These are phyloP conservation scores for Falco berigora DNA, from an alignment of 2,797 vertebrate species.

Conservation along the genomic window DNA sequence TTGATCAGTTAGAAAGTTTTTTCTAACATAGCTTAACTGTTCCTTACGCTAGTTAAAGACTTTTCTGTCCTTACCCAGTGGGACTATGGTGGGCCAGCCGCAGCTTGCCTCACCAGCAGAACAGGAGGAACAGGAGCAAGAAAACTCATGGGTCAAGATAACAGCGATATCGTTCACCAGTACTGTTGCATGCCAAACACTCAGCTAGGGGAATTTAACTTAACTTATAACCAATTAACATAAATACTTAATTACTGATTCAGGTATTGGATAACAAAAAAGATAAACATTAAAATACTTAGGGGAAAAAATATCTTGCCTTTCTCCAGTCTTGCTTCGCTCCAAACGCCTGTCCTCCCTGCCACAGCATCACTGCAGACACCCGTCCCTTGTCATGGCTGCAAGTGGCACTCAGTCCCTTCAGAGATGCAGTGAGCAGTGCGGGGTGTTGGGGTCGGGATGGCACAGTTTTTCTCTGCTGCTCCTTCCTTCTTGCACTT, in stretches of 20 bases:
- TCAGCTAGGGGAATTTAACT: background rate
- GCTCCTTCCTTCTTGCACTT: background rate
- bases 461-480: background rate
- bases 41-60: background rate
- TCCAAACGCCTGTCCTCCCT: background rate
- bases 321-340: background rate
- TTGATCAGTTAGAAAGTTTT: background rate
- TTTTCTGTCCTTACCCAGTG: background rate
- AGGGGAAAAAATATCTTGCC: background rate
- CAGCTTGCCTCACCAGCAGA: background rate
- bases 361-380: background rate
- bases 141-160: background rate
- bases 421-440: background rate
- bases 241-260: background rate
- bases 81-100: fast-evolving
- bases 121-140: background rate
- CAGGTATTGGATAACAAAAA: background rate
- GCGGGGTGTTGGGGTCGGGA: background rate
- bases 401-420: background rate
- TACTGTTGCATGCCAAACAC: background rate
- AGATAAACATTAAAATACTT: background rate
- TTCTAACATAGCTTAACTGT: background rate
- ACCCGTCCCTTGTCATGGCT: background rate
- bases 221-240: background rate
- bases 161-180: background rate